Conservation (phyloP, 2,797 vertebrate genomes). For the Jordanella pulchra region DNA sequence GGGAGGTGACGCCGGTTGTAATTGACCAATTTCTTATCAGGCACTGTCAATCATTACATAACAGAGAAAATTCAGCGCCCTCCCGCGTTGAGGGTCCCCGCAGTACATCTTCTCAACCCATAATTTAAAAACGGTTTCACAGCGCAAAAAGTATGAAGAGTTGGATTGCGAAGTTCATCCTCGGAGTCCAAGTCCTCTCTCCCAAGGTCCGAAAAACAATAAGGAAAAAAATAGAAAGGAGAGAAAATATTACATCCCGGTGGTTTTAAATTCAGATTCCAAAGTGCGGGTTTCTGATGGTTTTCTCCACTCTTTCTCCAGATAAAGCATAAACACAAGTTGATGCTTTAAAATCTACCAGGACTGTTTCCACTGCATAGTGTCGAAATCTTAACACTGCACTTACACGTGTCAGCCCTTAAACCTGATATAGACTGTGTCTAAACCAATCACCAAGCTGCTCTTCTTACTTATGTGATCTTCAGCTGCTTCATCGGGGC, state of each 20-base stretch:
- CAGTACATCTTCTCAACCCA: constrained; percentile 74
- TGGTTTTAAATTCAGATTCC: constrained; percentile 28
- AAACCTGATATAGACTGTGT: constrained; percentile 18
- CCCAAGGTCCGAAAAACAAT: constrained; percentile 20
- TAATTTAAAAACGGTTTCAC: constrained; percentile 58
- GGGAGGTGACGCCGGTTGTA: constrained; percentile 23
- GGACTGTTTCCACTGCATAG: background rate
- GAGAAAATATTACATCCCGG: constrained; percentile 59
- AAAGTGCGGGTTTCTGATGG: constrained; percentile 27
- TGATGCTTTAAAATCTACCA: background rate
- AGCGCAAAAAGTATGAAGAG: constrained; percentile 56
- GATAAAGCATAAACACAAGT: constrained; percentile 33
- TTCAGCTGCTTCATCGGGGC: constrained; percentile 23
- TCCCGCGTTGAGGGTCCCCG: constrained; percentile 72
- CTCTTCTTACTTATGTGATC: constrained; percentile 53
- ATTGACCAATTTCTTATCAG: constrained; percentile 63
- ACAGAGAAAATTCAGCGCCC: constrained; percentile 66
- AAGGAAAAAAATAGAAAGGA: background rate
- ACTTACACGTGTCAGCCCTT: constrained; percentile 35
- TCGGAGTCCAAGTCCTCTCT: constrained; percentile 39
- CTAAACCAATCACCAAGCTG: constrained; percentile 15
- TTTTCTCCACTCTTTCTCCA: constrained; percentile 40
- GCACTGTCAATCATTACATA: constrained; percentile 74
- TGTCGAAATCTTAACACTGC: constrained; percentile 22
- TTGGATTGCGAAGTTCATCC: constrained; percentile 56